Evolutionary conservation across 2,888 invertebrate genomes (phyloP), one percentile per base, ranked within the genome.

Genomic region (Elegia similella): DNA sequence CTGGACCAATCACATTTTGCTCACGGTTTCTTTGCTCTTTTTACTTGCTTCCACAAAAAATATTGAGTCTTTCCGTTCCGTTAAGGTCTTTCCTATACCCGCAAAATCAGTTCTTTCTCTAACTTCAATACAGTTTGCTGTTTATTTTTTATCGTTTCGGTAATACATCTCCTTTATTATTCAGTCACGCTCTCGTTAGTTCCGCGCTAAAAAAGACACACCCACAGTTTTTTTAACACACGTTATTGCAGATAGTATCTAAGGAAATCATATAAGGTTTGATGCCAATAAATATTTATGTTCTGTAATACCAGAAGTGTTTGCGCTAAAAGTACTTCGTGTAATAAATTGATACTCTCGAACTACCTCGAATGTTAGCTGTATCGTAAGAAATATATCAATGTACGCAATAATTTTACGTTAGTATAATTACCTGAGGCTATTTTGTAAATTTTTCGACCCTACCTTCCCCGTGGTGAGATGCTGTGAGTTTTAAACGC

Each of bases 181-280:
- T 50, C 34, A 44, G 54, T 55, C 54, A 55, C 44, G 54, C 32
- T 17, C n/a, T 34, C n/a, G 30, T 44, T 16, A 32, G 32, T 55
- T 55, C 44, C 54, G 44, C 13, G 50, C 50, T 17, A 44, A 46
- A 55, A 55, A 55, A 43, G 32, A 30, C 44, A 46, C 54, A 34
- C 46, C 54, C 32, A 32, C 34, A 38, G 6, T 16, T 55, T 55
- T 54, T 55, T 55, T 55, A 17, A 30, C 17, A 55, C 44, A 12
- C 17, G n/a, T 44, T 44, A 16, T 8, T 16, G 34, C 30, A 44
- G 46, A 55, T 55, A 55, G 16, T 44, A 46, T 55, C 44, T 54
- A 32, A 16, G 44, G 44, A 55, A 34, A 43, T 16, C 52, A 38
- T 42, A n/a, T 29, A 2, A 30, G 23, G 7, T n/a, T 13, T 7